Evolutionary conservation across 2,797 vertebrate species (phyloP).

Genomic region (Gouania willdenowi): DNA sequence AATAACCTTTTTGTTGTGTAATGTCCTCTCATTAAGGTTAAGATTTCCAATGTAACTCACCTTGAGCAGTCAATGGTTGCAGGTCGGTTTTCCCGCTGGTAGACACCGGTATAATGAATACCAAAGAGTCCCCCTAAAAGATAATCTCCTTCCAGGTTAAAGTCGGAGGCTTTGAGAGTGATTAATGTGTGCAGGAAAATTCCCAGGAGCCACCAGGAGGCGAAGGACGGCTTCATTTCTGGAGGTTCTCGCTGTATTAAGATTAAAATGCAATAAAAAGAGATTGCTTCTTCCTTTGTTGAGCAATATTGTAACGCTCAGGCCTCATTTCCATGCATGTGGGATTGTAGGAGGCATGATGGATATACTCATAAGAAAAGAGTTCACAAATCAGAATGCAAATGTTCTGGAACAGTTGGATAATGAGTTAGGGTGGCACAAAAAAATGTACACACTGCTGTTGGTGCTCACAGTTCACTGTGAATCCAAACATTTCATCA

Average conservation of each 20-base stretch:
- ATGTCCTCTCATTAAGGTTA: no score
- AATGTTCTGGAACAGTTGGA: no score
- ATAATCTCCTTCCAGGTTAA: constrained; percentile 60
- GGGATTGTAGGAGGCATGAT: not conserved
- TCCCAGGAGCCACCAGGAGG: constrained; percentile 12
- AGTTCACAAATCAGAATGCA: constrained; percentile 46
- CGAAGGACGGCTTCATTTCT: no score
- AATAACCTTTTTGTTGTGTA: no score
- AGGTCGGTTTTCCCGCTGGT: constrained; percentile 11
- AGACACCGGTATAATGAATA: constrained; percentile 29
- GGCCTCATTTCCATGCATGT: constrained; percentile 14
- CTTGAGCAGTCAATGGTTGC: not conserved
- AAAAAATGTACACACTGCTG: no score
- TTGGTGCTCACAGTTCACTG: no score
- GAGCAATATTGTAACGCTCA: not conserved
- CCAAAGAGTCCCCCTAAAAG: constrained; percentile 66
- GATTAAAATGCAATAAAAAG: no score
- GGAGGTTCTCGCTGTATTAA: no score
- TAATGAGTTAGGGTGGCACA: no score
- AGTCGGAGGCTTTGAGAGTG: constrained; percentile 25
- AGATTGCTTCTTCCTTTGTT: not conserved
- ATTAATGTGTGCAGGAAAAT: not conserved
- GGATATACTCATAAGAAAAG: not conserved
- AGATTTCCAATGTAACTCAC: no score
- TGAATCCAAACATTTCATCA: no score